Base-by-base conservation (phyloP, 2,797 vertebrate species). In the Chaunax sp. region DNA sequence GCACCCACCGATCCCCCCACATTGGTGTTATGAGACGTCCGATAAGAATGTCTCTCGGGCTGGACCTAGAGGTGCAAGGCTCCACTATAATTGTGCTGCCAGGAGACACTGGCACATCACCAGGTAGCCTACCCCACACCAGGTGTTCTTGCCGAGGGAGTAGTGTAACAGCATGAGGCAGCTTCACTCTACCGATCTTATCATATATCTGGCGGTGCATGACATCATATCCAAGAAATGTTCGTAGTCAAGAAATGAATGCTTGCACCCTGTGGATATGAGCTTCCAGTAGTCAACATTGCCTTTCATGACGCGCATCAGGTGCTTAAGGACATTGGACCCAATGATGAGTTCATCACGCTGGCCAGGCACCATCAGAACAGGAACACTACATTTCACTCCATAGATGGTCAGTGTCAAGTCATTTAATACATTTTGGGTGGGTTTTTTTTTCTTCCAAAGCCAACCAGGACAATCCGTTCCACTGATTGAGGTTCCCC, bases 251-350 rank as follows among this genome's bases (percentile, higher is more conserved):
- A n/a, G n/a, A n/a, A n/a, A n/a, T 4, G 43, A 9, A 7, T 45
- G 6, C 8, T 4, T 1, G 12, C 1, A 19, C 1, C 5, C 12
- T 2, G 43, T 3, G 4, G 3, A 3, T 6, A 9, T 9, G 19
- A 45, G 43, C 19, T 45, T 6, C 43, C 43, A 45, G 2, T 45
- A 45, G 6, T 45, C 12, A 1, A 1, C n/a, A 20, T 45, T 18
- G 16, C 14, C 7, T 16, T 16, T 44, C 41, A 44, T 2, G 7
- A 1, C 1, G 2, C 20, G 43, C 1, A 45, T 45, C 3, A 20
- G 1, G 19, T 1, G 19, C 8, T 2, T 20, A 9, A 45, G 1
- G 11, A 45, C 43, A 20, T 45, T 45, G 18, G 6, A 8, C 6
- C 43, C 18, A 20, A 45, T 45, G 3, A 45, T 45, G n/a, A 45